Percentiles rank a stretch among this genome's conserved stretches.
Conservation (phyloP, 2,888 invertebrate genomes). For the Drosophila greeni region DNA sequence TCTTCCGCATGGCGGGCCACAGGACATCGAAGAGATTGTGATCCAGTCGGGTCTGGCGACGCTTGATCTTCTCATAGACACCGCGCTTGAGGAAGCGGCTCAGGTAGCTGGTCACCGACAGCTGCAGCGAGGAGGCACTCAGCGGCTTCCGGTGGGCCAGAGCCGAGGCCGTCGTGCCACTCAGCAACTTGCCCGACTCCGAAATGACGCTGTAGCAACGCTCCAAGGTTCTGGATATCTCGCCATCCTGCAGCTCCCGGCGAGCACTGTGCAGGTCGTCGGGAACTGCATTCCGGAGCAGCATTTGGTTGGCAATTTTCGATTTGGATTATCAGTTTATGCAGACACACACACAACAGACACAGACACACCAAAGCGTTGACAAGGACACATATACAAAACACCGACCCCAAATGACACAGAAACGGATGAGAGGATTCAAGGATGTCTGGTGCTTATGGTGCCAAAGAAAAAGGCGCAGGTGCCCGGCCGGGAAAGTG, state of each 20-base stretch:
- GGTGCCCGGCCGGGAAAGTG: conserved; percentile 15
- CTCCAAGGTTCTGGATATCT: conserved; percentile 86
- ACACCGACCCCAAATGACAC: conserved; percentile 24
- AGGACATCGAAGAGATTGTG: conserved; percentile 93
- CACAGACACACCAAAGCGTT: conserved; percentile 19
- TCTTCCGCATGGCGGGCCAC: conserved; percentile 92
- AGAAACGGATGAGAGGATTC: conserved; percentile 13
- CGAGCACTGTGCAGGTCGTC: conserved; percentile 87
- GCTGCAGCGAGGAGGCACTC: conserved; percentile 82
- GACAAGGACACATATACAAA: conserved; percentile 16
- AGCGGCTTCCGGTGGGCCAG: conserved; percentile 78
- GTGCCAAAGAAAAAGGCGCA: conserved; percentile 28
- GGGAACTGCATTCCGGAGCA: conserved; percentile 81
- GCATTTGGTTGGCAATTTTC: conserved; percentile 34
- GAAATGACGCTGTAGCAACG: conserved; percentile 86
- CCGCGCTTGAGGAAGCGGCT: conserved; percentile 87
- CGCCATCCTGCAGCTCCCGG: conserved; percentile 84
- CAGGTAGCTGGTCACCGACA: conserved; percentile 82
- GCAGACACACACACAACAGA: conserved; percentile 32
- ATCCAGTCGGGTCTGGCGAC: conserved; percentile 88
- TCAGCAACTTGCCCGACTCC: conserved; percentile 79
- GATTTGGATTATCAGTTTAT: conserved; percentile 54
- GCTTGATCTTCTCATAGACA: conserved; percentile 86
- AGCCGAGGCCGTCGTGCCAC: conserved; percentile 72
- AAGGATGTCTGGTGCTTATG: conserved; percentile 7